Base-by-base conservation (phyloP, 2,113 vertebrate species). In the Chaetodon auriga region DNA sequence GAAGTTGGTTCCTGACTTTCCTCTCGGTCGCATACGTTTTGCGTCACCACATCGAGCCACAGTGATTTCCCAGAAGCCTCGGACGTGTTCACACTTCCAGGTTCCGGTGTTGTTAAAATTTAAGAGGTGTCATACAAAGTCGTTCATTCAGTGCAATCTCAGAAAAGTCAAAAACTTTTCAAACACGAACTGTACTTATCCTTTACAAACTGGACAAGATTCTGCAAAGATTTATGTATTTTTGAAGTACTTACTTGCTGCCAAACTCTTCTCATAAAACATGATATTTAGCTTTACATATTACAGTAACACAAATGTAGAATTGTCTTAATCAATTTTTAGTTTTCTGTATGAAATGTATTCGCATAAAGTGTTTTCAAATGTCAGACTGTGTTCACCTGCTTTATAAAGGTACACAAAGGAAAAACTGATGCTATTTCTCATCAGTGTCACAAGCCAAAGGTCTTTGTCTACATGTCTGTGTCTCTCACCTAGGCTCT, bases 11-110 rank as follows among this genome's bases (percentile, higher is more conserved):
- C 88, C 87, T 78, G 85, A 91, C 87, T 93, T 89, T 82, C 55
- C 77, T 60, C 58, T 51, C 41, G 41, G 91, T 60, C 92, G 90
- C 93, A 60, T 15, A 80, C 69, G 49, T 88, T 77, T 13, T 14
- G 3, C 92, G 94, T 95, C 94, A 94, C 30, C 53, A 76, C 49
- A 19, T 82, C 8, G 7, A 19, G 87, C 90, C 83, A 93, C 84
- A 13, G 18, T 1, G 49, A 68, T 45, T 57, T 75, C 51, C 53
- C 48, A 23, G 23, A 2, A 69, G 10, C 21, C 51, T 25, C 25
- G 6, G 13, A 54, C 4, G 7, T 48, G 8, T 41, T 8, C 38
- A 15, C 55, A 15, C 55, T 18, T 48, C 6, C 16, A 4, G 43
- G 30, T 66, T 18, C 2, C 7, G 18, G 35, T 19, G 43, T 21